Evolutionary conservation across 2,113 vertebrate species (phyloP).

Genomic region (Oryctolagus cuniculus): DNA sequence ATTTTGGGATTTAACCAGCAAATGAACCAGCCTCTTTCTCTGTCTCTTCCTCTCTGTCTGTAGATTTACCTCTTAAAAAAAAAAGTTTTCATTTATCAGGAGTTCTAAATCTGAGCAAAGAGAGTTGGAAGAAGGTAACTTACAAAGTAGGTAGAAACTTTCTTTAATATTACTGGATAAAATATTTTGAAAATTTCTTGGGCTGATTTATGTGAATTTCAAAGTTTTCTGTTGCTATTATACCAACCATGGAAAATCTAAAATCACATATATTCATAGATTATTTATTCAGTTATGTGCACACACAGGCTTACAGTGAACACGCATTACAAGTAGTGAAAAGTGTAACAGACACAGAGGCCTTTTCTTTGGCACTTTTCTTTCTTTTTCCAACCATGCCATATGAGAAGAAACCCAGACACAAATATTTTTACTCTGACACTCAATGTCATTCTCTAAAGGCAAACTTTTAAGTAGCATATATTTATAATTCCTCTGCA

Average conservation of each 20-base stretch:
- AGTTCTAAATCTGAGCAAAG: no score
- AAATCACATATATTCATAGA: background rate
- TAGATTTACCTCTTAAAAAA: background rate
- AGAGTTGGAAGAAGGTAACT: no score
- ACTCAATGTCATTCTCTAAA: background rate
- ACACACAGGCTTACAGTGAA: background rate
- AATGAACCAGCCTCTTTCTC: no score
- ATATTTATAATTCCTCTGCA: background rate
- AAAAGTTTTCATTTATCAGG: background rate
- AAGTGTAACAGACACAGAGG: background rate
- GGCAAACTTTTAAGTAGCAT: background rate
- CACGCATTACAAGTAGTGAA: background rate
- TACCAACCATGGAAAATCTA: background rate
- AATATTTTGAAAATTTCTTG: background rate
- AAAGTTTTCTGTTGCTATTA: background rate
- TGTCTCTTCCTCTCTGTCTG: no score
- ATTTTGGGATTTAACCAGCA: no score
- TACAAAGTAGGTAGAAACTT: no score
- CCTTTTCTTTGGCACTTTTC: background rate
- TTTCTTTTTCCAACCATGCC: background rate
- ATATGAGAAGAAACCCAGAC: background rate
- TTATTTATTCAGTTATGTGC: background rate
- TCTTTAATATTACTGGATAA: background rate
- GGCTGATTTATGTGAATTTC: background rate
- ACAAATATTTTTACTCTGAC: background rate